These are phyloP conservation scores for Salticus scenicus DNA, from an alignment of 2,888 invertebrate genomes.

Conservation along the genomic window DNA sequence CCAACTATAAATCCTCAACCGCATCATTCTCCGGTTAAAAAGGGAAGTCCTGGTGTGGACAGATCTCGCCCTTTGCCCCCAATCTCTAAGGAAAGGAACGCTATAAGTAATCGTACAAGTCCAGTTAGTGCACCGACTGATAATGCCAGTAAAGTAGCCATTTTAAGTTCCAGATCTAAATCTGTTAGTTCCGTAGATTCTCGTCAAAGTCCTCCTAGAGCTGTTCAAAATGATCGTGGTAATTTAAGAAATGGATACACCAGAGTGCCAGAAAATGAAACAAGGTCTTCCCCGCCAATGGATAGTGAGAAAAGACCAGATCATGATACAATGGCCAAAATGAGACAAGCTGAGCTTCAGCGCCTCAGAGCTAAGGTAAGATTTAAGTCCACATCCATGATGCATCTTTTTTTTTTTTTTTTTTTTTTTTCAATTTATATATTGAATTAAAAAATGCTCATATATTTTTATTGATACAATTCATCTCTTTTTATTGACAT, in stretches of 20 bases:
- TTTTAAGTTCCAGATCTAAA: conserved; percentile 35
- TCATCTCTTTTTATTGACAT: too few relatives aligned
- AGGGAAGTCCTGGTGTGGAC: conserved; percentile 69
- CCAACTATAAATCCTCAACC: not conserved
- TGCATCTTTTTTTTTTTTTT: too few relatives aligned
- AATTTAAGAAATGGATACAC: not conserved
- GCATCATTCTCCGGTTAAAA: conserved; percentile 60
- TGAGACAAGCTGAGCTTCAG: conserved; percentile 58
- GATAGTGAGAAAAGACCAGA: conserved; percentile 23
- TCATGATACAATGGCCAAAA: conserved; percentile 23
- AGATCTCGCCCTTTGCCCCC: conserved; percentile 66
- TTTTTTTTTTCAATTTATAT: too few relatives aligned
- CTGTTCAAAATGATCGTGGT: not conserved
- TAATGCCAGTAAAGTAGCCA: not conserved
- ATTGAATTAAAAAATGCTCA: not conserved
- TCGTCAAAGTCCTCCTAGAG: not conserved
- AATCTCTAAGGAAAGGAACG: conserved; percentile 45
- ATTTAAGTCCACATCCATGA: too few relatives aligned
- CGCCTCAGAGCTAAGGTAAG: conserved; percentile 50
- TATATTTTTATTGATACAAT: not conserved
- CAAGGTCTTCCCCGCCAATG: not conserved
- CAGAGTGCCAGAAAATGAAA: not conserved
- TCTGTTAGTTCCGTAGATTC: conserved; percentile 1
- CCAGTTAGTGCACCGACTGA: conserved; percentile 31
- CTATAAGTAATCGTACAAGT: conserved; percentile 31